Evolutionary conservation across 1,140 invertebrate genomes (phyloP).

Genomic region (Ooceraea biroi): DNA sequence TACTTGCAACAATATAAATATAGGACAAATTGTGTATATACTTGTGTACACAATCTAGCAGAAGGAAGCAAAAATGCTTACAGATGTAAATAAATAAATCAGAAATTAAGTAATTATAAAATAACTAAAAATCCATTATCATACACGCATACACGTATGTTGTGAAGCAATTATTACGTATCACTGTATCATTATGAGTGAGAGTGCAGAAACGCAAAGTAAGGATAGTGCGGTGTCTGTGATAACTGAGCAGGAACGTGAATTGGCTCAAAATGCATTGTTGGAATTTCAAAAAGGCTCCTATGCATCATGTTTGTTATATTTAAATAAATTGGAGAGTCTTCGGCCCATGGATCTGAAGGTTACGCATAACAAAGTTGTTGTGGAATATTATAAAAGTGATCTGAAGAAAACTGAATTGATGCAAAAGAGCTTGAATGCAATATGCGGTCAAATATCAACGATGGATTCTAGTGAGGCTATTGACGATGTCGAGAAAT

Average conservation of each 20-base stretch:
- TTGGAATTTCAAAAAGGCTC: constrained; percentile 87
- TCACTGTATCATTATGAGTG: constrained; percentile 71
- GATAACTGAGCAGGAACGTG: constrained; percentile 87
- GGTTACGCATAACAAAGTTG: constrained; percentile 90
- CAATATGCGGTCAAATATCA: constrained; percentile 88
- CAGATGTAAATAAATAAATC: too few relatives aligned
- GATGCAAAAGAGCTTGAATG: constrained; percentile 89
- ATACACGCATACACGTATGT: not conserved
- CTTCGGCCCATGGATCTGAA: constrained; percentile 89
- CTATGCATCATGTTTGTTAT: constrained; percentile 87
- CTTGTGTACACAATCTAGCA: too few relatives aligned
- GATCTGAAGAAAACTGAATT: constrained; percentile 90
- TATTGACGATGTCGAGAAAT: constrained; percentile 90
- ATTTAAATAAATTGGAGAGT: constrained; percentile 88
- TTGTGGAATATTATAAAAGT: constrained; percentile 91
- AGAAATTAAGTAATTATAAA: too few relatives aligned
- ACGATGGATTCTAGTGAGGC: constrained; percentile 86
- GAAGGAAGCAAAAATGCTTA: too few relatives aligned
- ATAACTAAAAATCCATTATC: too few relatives aligned
- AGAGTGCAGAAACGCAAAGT: constrained; percentile 69
- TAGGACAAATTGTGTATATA: too few relatives aligned
- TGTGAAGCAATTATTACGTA: constrained; percentile 1
- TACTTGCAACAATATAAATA: too few relatives aligned
- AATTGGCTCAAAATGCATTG: constrained; percentile 87
- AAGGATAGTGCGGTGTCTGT: constrained; percentile 74